phyloP scores from a whole-genome alignment of 2,797 vertebrate species.

The Aythya fuligula region DNA sequence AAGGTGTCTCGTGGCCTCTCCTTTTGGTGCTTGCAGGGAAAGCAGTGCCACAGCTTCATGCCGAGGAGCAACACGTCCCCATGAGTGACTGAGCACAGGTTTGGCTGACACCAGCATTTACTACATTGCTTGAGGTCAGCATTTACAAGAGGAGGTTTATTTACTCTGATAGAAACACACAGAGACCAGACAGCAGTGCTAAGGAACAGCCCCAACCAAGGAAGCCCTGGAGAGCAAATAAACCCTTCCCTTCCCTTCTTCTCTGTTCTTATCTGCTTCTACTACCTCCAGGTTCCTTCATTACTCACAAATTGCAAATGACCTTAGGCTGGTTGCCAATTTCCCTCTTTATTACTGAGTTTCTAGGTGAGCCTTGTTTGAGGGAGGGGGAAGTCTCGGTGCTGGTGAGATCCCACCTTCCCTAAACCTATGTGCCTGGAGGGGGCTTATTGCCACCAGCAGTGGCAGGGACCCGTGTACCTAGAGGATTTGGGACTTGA shows the following conservation, averaged over 20 bases:
- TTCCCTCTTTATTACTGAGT: not conserved
- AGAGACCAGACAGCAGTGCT: not conserved
- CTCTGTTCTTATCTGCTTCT: not conserved
- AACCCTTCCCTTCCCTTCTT: rapidly evolving
- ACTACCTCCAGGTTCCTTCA: not conserved
- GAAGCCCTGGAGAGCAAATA: not conserved
- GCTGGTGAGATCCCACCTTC: not conserved
- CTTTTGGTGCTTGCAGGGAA: not conserved
- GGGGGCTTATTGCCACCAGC: not conserved
- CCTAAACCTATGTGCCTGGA: rapidly evolving
- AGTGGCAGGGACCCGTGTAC: not conserved
- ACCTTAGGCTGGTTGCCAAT: not conserved
- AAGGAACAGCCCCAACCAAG: not conserved
- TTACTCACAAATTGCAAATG: not conserved
- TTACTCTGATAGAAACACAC: not conserved
- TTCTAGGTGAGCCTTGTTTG: not conserved
- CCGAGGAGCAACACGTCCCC: rapidly evolving
- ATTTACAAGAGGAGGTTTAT: not conserved
- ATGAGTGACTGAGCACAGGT: rapidly evolving
- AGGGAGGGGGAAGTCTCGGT: not conserved
- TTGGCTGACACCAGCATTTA: not conserved
- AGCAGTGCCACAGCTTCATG: not conserved
- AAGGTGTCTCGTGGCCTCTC: not conserved
- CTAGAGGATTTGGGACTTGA: not conserved
- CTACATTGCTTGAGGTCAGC: not conserved